These are phyloP conservation scores for Nebria salina DNA, from an alignment of 2,888 invertebrate species.

Conservation along the genomic window DNA sequence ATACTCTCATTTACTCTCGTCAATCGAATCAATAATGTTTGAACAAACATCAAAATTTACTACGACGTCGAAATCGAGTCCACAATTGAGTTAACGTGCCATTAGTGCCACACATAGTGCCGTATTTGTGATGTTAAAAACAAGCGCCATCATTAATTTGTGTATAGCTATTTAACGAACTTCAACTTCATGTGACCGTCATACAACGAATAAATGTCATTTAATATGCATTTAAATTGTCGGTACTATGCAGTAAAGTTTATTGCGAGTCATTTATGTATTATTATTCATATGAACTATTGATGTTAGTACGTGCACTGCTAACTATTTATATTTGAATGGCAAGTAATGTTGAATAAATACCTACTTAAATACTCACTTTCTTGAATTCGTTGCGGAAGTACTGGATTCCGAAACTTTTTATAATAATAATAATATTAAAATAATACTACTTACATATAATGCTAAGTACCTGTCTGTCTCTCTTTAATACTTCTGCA, in stretches of 20 bases:
- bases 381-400: no score
- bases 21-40: constrained; percentile 32
- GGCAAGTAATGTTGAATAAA: not conserved
- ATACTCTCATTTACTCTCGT: not conserved
- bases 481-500: no score
- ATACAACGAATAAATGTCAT: not conserved
- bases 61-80: constrained; percentile 2
- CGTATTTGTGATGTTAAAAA: constrained; percentile 7
- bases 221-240: not conserved
- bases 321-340: not conserved
- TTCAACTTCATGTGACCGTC: constrained; percentile 4
- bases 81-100: constrained; percentile 19
- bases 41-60: constrained; percentile 13
- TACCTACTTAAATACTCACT: no score
- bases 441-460: no score
- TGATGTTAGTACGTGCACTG: not conserved
- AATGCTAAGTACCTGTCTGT: no score
- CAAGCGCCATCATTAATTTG: constrained; percentile 15
- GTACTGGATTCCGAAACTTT: no score
- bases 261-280: not conserved
- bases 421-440: no score
- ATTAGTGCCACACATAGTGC: not conserved
- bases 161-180: constrained; percentile 8
- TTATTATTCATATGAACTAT: not conserved
- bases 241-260: not conserved